These are phyloP conservation scores for Helarctos malayanus DNA, from an alignment of 2,797 vertebrate genomes.

Conservation along the genomic window DNA sequence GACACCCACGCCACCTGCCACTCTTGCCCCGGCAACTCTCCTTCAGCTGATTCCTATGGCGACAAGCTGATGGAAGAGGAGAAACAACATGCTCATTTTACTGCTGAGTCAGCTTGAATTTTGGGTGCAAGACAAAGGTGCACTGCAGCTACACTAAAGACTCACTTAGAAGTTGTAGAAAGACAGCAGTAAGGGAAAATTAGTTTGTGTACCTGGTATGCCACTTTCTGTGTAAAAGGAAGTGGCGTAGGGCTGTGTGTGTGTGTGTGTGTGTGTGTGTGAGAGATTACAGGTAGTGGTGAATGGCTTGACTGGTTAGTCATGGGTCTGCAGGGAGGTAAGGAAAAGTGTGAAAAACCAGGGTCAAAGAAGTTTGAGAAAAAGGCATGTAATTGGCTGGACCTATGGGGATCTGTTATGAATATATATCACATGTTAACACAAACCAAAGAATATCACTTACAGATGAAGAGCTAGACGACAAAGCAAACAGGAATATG, in stretches of 20 bases:
- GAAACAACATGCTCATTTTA: not conserved
- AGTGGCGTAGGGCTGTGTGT: not conserved
- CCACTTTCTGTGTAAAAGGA: not conserved
- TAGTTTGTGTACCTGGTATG: not conserved
- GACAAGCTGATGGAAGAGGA: not conserved
- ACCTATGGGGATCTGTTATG: not conserved
- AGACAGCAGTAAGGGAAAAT: not conserved
- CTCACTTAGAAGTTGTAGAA: not conserved
- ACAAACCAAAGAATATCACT: not conserved
- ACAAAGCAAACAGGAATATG: not conserved
- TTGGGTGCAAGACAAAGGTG: not conserved
- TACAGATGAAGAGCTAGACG: not conserved
- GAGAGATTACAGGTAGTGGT: not conserved
- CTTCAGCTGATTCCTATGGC: not conserved
- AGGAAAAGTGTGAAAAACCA: not conserved
- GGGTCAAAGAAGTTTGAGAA: not conserved
- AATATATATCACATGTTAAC: not conserved
- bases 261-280: not conserved
- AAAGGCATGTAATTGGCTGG: not conserved
- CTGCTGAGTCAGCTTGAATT: not conserved
- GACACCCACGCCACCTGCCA: not conserved
- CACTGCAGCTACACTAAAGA: not conserved
- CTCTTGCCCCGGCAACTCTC: not conserved
- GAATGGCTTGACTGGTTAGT: not conserved
- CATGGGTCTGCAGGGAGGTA: not conserved